Base-by-base conservation (phyloP, 2,888 invertebrate species). In the Coelinius sp. region DNA sequence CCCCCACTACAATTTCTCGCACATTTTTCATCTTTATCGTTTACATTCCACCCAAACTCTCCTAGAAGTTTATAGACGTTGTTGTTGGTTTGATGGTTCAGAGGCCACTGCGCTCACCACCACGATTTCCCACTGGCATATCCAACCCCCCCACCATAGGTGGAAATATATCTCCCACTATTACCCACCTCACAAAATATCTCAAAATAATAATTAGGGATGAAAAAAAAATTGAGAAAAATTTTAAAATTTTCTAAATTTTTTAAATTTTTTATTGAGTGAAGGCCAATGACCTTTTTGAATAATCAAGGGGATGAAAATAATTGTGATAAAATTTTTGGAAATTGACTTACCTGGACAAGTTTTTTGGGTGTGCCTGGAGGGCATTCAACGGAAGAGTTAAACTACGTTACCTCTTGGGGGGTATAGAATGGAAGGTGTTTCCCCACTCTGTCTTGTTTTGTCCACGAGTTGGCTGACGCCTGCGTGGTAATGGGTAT, bases 341-440 rank as follows among this genome's bases (percentile, higher is more conserved):
- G 22, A 14, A 22, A 41, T 24, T 38, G 35, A 59, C 59, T 59
- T 59, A 59, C 59, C 59, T 59, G 59, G 59, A 59, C 17, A 56
- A 8, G 56, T 27, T 17, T 56, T 56, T 63, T 63, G 25, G 41
- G n/a, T 41, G 63, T 24, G 63, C 41, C 63, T 56, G 41, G 63
- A 41, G 63, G 63, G 24, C 63, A 63, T 63, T 41, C 41, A 14
- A 38, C 63, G 41, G 63, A 63, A 63, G 63, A 63, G 63, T 63
- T 63, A 63, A 63, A 63, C 41, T 63, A 24, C 41, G 41, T 63
- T 63, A 63, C 41, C 41, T 63, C 41, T 63, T 5, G 22, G 25
- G n/a, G 41, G 63, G 31, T 27, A 22, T 24, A 44, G 41, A 38
- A 63, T 63, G 24, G 41, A 41, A 63, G 41, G n/a, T 38, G 41